Evolutionary conservation across 1,140 invertebrate species (phyloP).

Genomic region (Homalodisca vitripennis): DNA sequence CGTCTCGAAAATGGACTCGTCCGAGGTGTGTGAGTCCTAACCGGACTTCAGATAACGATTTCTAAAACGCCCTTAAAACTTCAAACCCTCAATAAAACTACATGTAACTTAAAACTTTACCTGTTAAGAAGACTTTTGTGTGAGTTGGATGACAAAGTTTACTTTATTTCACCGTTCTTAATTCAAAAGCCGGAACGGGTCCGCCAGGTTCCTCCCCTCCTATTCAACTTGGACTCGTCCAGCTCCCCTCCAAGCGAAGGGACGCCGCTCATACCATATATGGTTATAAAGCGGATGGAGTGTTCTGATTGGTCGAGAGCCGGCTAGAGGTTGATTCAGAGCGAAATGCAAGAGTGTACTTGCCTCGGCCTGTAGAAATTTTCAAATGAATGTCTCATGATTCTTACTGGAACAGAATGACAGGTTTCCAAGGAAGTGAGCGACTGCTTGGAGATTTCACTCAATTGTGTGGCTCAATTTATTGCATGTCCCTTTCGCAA

Average conservation of each 20-base stretch:
- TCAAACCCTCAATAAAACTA: too few species aligned
- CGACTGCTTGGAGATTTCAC: too few species aligned
- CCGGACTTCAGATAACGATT: not conserved
- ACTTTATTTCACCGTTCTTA: conserved; percentile 4
- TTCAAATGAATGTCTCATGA: conserved; percentile 9
- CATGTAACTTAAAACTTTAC: too few species aligned
- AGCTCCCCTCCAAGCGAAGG: conserved; percentile 41
- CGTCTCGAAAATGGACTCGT: conserved; percentile 48
- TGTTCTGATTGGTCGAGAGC: conserved; percentile 58
- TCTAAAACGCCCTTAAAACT: not conserved
- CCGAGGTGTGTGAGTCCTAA: conserved; percentile 38
- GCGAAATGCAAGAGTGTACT: conserved; percentile 28
- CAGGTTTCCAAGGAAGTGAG: too few species aligned
- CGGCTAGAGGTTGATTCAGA: conserved; percentile 34
- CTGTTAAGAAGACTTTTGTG: too few species aligned
- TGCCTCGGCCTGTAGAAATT: not conserved
- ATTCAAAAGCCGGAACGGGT: conserved; percentile 34
- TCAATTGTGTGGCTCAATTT: too few species aligned
- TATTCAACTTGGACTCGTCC: conserved; percentile 10
- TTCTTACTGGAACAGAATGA: too few species aligned
- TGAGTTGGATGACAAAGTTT: too few species aligned
- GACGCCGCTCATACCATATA: conserved; percentile 70
- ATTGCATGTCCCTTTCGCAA: too few species aligned
- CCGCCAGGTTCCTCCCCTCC: conserved; percentile 24
- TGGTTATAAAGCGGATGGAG: conserved; percentile 68